Evolutionary conservation across 2,113 vertebrate species (phyloP), one percentile per base, ranked within the genome.

Genomic region (Mesocricetus auratus): DNA sequence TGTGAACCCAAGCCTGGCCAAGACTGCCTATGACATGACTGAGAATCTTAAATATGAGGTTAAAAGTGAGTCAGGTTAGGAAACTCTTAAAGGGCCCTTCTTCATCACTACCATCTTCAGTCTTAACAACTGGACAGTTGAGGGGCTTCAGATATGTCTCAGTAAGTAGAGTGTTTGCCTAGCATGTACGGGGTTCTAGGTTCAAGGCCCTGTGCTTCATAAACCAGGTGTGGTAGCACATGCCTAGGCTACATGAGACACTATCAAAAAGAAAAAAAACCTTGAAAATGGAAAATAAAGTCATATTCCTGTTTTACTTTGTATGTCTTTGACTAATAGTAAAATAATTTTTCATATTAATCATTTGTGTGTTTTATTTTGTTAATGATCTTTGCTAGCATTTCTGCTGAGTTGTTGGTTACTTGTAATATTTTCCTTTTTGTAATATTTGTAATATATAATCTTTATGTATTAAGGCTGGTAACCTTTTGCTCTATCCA

Each of bases 381-480:
- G 68, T 68, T 22, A 94, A 33, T 89, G 50, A 50, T 86, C 81
- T 88, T 93, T 73, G 36, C 15, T 75, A 50, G 1, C 22, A 56
- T 96, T 79, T 64, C 81, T 74, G 73, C 83, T 26, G 12, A 16
- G 9, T 53, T 79, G 8, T 74, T 60, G 68, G 17, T 19, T 31
- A 9, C 47, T 66, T 45, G 17, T 45, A 66, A 47, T 17, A 47
- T 45, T 45, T 78, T 47, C 45, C 78, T 88, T 90, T 90, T 66
- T 64, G 68, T 87, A 17, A 68, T n/a, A 10, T 36, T 83, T 83
- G 79, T 3, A 73, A 71, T 71, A 21, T 39, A 33, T 19, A n/a
- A 39, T 88, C 64, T 95, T 89, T 81, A 77, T 33, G 39, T 66
- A 73, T 42, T 36, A 90, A 96, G 22, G 69, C 62, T 77, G 36